Percentiles rank a stretch among this genome's conserved stretches.
phyloP scores from a whole-genome alignment of 2,888 invertebrate species.

The Pyrocoelia pectoralis region DNA sequence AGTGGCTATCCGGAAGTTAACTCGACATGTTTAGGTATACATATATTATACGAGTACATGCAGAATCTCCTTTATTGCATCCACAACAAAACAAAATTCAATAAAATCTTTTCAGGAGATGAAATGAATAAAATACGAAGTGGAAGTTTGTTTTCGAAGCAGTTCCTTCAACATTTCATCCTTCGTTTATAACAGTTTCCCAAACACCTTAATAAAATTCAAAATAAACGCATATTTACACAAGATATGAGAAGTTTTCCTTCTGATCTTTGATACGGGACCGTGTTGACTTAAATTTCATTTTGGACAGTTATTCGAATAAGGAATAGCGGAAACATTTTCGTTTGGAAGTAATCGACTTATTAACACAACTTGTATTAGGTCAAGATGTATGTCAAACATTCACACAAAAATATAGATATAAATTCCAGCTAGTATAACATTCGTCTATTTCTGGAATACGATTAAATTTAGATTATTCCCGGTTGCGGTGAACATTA shows the following conservation, averaged over 20 bases:
- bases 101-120: neutral
- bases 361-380: too few species aligned
- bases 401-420: too few species aligned
- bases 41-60: too few species aligned
- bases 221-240: constrained; percentile 31
- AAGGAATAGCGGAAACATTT: too few species aligned
- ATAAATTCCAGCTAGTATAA: too few species aligned
- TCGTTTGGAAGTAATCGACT: too few species aligned
- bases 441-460: neutral
- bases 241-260: constrained; percentile 26
- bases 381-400: too few species aligned
- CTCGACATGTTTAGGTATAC: too few species aligned
- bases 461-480: neutral
- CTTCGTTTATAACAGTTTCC: constrained; percentile 25
- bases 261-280: constrained; percentile 21
- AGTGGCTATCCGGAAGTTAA: too few species aligned
- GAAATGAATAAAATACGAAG: constrained; percentile 25
- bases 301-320: neutral
- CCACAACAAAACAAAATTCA: constrained; percentile 1
- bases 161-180: constrained; percentile 22
- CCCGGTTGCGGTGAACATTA: neutral
- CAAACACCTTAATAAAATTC: constrained; percentile 32
- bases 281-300: neutral
- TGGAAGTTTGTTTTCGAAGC: constrained; percentile 14
- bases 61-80: too few species aligned